These are phyloP conservation scores for Denticeps clupeoides DNA, from an alignment of 2,797 vertebrate genomes.

Conservation along the genomic window DNA sequence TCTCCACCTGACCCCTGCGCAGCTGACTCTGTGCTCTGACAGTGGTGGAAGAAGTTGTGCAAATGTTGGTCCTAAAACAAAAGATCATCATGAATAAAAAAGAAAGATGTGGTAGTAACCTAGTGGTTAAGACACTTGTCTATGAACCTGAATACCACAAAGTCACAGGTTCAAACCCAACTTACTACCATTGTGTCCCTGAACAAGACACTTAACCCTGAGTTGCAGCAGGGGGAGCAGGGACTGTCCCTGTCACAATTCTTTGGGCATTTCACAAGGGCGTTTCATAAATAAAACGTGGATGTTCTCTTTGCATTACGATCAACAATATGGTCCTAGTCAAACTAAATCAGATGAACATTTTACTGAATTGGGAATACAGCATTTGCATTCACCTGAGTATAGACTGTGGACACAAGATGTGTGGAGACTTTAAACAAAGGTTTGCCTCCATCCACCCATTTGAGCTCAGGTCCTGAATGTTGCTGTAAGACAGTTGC, in stretches of 20 bases:
- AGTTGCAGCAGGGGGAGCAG: too few species aligned
- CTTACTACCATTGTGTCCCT: too few species aligned
- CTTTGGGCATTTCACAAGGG: too few species aligned
- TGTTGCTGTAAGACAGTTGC: constrained; percentile 56
- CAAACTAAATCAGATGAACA: too few species aligned
- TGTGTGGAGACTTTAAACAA: constrained; percentile 85
- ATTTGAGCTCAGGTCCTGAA: constrained; percentile 83
- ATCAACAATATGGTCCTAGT: too few species aligned
- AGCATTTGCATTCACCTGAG: constrained; percentile 83
- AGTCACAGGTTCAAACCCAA: too few species aligned
- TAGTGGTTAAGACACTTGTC: constrained; percentile 1
- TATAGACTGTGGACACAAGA: constrained; percentile 89
- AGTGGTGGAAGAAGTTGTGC: constrained; percentile 96
- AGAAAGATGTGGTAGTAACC: not conserved
- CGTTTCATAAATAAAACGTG: too few species aligned
- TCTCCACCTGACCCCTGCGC: constrained; percentile 73
- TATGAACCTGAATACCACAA: too few species aligned
- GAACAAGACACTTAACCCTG: too few species aligned
- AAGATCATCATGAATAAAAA: constrained; percentile 6
- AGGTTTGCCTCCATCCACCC: constrained; percentile 88
- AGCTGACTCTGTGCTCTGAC: constrained; percentile 73
- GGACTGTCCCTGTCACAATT: too few species aligned
- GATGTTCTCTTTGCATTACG: too few species aligned
- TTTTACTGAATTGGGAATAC: not conserved
- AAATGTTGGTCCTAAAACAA: constrained; percentile 82